Conservation (phyloP, 2,888 invertebrate species). For the Minunthozetes semirufus region DNA sequence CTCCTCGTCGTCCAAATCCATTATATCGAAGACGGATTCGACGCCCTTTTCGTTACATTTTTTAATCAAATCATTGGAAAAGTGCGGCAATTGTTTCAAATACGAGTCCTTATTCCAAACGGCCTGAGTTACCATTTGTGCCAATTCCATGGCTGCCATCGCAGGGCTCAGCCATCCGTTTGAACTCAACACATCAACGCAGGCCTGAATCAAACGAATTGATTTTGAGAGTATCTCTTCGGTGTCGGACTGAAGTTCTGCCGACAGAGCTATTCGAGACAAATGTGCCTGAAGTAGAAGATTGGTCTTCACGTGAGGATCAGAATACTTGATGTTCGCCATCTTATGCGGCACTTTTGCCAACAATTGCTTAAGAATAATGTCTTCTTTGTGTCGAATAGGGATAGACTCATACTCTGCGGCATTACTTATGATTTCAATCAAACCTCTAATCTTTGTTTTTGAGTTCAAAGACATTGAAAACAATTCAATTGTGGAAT, state of each 20-base stretch:
- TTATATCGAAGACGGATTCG: constrained; percentile 89
- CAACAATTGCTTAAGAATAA: constrained; percentile 59
- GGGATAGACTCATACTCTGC: constrained; percentile 92
- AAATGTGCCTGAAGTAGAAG: constrained; percentile 91
- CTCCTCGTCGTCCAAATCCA: constrained; percentile 84
- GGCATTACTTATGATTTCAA: constrained; percentile 96
- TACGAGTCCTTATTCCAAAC: constrained; percentile 99
- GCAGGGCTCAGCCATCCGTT: constrained; percentile 98
- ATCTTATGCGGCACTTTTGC: constrained; percentile 57
- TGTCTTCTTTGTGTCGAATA: constrained; percentile 90
- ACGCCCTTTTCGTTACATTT: constrained; percentile 82
- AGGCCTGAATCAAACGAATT: constrained; percentile 60
- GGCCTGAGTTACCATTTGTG: constrained; percentile 99
- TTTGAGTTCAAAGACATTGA: constrained; percentile 91
- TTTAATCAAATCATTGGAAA: constrained; percentile 76
- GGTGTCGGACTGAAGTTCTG: constrained; percentile 93
- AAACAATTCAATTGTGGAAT: constrained; percentile 96
- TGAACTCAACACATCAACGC: constrained; percentile 82
- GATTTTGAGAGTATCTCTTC: constrained; percentile 73
- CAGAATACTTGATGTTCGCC: constrained; percentile 73
- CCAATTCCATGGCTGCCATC: constrained; percentile 97
- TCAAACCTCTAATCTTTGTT: constrained; percentile 90
- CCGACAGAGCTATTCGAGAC: constrained; percentile 84
- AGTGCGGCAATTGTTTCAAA: constrained; percentile 93
- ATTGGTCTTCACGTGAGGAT: constrained; percentile 95